phyloP scores from a whole-genome alignment of 2,113 vertebrate genomes.

The Channa maculata region DNA sequence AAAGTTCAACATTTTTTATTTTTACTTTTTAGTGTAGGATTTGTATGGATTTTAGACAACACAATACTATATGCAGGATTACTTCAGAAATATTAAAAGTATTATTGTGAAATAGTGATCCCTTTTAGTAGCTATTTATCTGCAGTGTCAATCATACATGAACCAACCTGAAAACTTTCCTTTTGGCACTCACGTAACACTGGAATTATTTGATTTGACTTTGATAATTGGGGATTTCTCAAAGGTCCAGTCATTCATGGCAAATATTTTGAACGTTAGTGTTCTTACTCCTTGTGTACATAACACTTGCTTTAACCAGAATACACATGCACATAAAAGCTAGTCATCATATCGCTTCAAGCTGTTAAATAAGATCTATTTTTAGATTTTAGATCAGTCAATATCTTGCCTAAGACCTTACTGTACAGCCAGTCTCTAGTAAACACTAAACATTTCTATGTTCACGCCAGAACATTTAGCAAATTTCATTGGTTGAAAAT shows the following conservation, averaged over 20 bases:
- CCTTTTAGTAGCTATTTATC: too few species aligned
- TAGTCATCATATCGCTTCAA: not conserved
- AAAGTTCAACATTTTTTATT: too few species aligned
- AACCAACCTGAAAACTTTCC: conserved; percentile 6
- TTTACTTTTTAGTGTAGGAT: too few species aligned
- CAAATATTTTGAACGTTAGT: not conserved
- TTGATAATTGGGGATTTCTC: not conserved
- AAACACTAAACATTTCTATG: not conserved
- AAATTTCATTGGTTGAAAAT: conserved; percentile 8
- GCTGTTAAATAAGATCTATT: not conserved
- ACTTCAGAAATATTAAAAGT: too few species aligned
- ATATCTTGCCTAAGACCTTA: not conserved
- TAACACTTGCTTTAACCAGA: not conserved
- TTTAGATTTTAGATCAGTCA: conserved; percentile 1
- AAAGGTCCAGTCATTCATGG: not conserved
- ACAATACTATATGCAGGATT: too few species aligned
- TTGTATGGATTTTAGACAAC: too few species aligned
- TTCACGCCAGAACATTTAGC: not conserved
- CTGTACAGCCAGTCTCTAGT: not conserved
- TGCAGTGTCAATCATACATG: not conserved
- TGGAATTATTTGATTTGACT: not conserved
- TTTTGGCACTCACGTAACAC: not conserved
- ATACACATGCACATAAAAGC: conserved; percentile 1
- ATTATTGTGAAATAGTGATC: too few species aligned
- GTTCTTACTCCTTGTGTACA: not conserved